A percentile compares a stretch with the other conserved stretches of the same genome.
Evolutionary conservation across 2,113 vertebrate species (phyloP).

Genomic region (Agapornis roseicollis): DNA sequence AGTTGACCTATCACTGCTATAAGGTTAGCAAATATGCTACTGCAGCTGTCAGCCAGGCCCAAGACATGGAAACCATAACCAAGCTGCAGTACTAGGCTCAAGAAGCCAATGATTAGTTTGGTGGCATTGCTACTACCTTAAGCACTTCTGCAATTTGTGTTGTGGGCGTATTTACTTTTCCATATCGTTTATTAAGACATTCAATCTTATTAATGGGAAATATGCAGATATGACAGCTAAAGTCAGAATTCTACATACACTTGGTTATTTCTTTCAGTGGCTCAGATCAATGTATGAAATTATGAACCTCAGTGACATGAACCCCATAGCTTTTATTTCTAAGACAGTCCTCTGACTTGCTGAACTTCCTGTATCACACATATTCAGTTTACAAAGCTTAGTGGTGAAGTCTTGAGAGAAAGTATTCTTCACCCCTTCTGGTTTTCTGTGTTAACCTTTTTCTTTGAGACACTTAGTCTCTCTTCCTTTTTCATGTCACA

Average conservation of each 20-base stretch:
- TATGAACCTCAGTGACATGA: not conserved
- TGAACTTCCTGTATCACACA: not conserved
- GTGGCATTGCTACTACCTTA: not conserved
- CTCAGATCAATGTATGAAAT: not conserved
- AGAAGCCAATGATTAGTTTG: not conserved
- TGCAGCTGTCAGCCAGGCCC: rapidly evolving
- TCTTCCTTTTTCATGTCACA: not conserved
- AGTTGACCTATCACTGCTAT: not conserved
- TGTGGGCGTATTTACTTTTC: not conserved
- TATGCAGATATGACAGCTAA: not conserved
- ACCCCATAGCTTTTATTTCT: not conserved
- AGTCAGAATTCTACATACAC: not conserved
- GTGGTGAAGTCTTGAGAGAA: not conserved
- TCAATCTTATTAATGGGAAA: not conserved
- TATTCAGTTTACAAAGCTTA: not conserved
- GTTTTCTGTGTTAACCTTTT: not conserved
- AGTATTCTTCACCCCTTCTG: not conserved
- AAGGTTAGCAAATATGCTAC: not conserved
- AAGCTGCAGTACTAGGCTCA: not conserved
- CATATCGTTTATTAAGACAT: not conserved
- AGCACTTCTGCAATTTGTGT: not conserved
- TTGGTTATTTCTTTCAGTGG: not conserved
- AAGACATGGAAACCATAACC: no score
- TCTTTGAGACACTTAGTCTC: not conserved
- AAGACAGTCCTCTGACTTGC: not conserved